These are phyloP conservation scores for Chascanopsetta lugubris DNA, from an alignment of 2,113 vertebrate species.

Conservation along the genomic window DNA sequence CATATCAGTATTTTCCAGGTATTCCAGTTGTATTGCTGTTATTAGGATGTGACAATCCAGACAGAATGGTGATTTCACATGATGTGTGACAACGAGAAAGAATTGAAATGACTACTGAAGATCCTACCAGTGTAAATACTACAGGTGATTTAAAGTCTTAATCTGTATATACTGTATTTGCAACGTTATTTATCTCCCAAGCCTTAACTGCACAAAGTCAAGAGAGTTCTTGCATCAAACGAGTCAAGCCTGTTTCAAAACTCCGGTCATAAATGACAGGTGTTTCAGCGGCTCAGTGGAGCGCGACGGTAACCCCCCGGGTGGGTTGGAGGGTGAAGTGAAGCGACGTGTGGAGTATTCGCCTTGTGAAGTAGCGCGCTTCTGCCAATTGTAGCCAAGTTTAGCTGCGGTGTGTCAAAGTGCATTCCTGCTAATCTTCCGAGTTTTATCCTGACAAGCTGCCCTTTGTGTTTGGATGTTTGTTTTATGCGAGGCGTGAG, in stretches of 20 bases:
- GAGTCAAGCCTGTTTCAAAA: conserved; percentile 17
- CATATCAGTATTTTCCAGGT: not conserved
- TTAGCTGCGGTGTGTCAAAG: conserved; percentile 21
- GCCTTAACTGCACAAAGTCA: conserved; percentile 38
- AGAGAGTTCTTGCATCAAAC: conserved; percentile 17
- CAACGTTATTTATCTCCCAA: conserved; percentile 65
- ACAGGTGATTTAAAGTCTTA: conserved; percentile 35
- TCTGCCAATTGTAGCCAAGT: conserved; percentile 14
- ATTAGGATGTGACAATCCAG: no score
- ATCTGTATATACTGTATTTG: conserved; percentile 45
- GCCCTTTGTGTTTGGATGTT: conserved; percentile 46
- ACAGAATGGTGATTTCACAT: conserved; percentile 14
- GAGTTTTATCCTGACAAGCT: conserved; percentile 39
- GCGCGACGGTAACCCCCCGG: not conserved
- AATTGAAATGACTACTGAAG: conserved; percentile 63
- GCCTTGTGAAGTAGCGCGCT: conserved; percentile 1
- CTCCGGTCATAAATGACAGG: not conserved
- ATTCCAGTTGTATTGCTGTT: conserved; percentile 14
- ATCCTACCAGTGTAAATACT: conserved; percentile 57
- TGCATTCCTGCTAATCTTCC: conserved; percentile 26
- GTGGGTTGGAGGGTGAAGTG: not conserved
- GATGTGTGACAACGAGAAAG: conserved; percentile 44
- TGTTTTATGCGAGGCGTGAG: conserved; percentile 30
- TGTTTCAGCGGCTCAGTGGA: no score
- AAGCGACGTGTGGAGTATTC: not conserved